Conservation (phyloP, 2,888 invertebrate species). For the Drosophila neotestacea region DNA sequence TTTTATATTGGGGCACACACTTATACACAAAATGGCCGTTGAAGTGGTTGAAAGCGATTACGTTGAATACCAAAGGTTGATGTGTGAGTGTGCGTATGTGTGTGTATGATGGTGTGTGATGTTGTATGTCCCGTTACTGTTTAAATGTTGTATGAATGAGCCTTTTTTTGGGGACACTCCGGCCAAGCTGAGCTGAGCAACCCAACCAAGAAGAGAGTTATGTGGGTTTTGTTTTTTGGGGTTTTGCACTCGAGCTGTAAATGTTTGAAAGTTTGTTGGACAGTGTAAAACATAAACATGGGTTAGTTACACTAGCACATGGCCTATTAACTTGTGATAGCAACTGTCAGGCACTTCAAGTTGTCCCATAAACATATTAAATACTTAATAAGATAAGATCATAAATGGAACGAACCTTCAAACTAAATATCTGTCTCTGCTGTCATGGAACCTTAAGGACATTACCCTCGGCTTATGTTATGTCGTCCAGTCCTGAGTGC, state of each 20-base stretch:
- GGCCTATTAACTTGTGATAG: conserved; percentile 60
- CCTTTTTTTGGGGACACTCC: conserved; percentile 54
- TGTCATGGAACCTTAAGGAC: conserved; percentile 3
- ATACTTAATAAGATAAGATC: conserved; percentile 39
- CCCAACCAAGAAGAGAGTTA: conserved; percentile 38
- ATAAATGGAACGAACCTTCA: conserved; percentile 16
- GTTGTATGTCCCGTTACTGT: conserved; percentile 64
- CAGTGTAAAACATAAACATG: conserved; percentile 67
- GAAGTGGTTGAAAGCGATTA: conserved; percentile 79
- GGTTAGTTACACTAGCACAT: conserved; percentile 60
- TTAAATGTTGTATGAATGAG: conserved; percentile 80
- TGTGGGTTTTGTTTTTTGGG: conserved; percentile 50
- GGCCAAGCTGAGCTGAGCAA: conserved; percentile 21
- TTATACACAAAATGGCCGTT: conserved; percentile 71
- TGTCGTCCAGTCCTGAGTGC: conserved; percentile 1
- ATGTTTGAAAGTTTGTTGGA: conserved; percentile 62
- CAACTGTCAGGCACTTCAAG: conserved; percentile 32
- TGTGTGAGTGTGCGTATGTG: conserved; percentile 30
- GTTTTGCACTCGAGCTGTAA: conserved; percentile 44
- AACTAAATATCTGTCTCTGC: not conserved
- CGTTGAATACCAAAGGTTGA: conserved; percentile 79
- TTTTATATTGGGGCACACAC: conserved; percentile 62
- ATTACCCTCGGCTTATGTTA: not conserved
- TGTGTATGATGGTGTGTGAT: conserved; percentile 31
- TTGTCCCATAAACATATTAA: conserved; percentile 49